A percentile compares a stretch with the other conserved stretches of the same genome.
These are phyloP conservation scores for Apodemia hepburni DNA, from an alignment of 2,888 invertebrate genomes.

Conservation along the genomic window DNA sequence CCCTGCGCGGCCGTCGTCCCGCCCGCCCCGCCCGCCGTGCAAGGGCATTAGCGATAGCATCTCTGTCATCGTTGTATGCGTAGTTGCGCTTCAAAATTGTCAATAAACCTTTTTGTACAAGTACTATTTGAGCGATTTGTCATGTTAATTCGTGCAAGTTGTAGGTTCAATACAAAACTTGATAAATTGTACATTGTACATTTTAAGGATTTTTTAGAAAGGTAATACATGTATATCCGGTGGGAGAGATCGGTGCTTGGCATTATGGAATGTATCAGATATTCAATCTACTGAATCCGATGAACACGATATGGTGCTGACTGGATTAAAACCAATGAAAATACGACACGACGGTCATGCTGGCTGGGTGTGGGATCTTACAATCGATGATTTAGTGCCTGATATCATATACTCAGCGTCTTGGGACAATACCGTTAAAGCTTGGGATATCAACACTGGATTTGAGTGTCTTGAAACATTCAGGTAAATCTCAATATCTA, in stretches of 20 bases:
- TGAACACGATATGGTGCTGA: slow-evolving; percentile 42
- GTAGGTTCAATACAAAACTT: too few species aligned
- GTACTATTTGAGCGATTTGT: too few species aligned
- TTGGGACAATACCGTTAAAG: slow-evolving; percentile 81
- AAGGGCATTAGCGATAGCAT: too few species aligned
- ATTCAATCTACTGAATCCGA: slow-evolving; percentile 44
- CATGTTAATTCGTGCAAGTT: too few species aligned
- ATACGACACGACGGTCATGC: slow-evolving; percentile 73
- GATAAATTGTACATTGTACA: slow-evolving; percentile 7
- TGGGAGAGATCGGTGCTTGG: slow-evolving; percentile 79
- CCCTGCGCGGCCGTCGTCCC: too few species aligned
- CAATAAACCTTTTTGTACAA: too few species aligned
- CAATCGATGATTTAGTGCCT: slow-evolving; percentile 57
- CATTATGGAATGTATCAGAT: slow-evolving; percentile 69
- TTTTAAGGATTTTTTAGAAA: slow-evolving; percentile 46
- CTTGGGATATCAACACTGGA: slow-evolving; percentile 72
- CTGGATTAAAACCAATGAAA: slow-evolving; percentile 50
- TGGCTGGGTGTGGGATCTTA: slow-evolving; percentile 84
- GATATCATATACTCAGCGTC: slow-evolving; percentile 79
- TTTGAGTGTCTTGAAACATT: slow-evolving; percentile 69
- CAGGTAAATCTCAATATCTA: slow-evolving; percentile 45
- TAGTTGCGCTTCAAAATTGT: too few species aligned
- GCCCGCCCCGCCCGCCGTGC: too few species aligned
- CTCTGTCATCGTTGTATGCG: too few species aligned
- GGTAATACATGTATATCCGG: slow-evolving; percentile 78